Conservation (phyloP, 2,113 vertebrate species). For the Myotis lucifugus region DNA sequence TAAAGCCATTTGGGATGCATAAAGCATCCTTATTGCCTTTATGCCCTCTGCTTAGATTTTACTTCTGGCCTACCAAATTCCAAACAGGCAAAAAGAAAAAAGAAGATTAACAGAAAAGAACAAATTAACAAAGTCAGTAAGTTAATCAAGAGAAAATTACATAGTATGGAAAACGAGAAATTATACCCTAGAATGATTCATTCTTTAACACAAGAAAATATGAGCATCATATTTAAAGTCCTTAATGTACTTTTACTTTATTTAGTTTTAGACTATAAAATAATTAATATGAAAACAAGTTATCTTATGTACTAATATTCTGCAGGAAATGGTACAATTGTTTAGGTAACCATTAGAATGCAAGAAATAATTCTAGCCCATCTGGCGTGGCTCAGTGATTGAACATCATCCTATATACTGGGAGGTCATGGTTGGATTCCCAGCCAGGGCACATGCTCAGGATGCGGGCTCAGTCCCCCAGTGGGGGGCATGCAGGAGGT, state of each 20-base stretch:
- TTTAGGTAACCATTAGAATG: not conserved
- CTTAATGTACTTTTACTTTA: constrained; percentile 32
- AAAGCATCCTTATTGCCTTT: not conserved
- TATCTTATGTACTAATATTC: constrained; percentile 17
- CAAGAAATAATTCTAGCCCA: not conserved
- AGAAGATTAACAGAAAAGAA: not conserved
- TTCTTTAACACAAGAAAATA: constrained; percentile 35
- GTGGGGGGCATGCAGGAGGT: too few species aligned
- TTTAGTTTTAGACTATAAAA: constrained; percentile 38
- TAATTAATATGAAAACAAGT: not conserved
- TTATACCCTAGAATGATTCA: constrained; percentile 38
- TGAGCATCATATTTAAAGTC: not conserved
- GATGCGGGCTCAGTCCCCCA: too few species aligned
- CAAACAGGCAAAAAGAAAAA: not conserved
- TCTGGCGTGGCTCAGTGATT: too few species aligned
- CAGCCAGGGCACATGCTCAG: too few species aligned
- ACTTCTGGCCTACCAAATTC: constrained; percentile 24
- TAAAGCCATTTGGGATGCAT: not conserved
- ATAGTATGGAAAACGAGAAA: not conserved
- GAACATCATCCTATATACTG: too few species aligned
- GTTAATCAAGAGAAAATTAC: constrained; percentile 32
- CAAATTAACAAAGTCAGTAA: constrained; percentile 4
- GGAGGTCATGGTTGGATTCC: too few species aligned
- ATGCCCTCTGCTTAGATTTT: not conserved
- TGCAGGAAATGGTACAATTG: constrained; percentile 21